A percentile compares a stretch with the other conserved stretches of the same genome.
phyloP scores from a whole-genome alignment of 1,140 invertebrate genomes.

The Drosophila ambigua region DNA sequence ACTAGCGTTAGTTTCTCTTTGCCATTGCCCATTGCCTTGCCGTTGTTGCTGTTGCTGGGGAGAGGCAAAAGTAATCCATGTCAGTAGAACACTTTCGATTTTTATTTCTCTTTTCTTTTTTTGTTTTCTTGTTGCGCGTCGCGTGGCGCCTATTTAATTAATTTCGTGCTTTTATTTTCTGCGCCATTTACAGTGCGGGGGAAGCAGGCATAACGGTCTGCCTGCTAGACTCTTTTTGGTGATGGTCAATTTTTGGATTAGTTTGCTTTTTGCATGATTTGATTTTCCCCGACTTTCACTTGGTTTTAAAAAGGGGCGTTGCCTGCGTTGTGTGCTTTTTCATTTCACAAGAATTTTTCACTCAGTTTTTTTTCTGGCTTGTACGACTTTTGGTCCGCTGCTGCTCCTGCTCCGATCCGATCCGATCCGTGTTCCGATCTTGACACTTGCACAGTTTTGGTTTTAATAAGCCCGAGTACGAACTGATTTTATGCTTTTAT shows the following conservation, averaged over 20 bases:
- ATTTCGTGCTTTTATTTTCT: conserved; percentile 21
- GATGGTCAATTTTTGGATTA: conserved; percentile 27
- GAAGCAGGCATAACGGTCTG: no score
- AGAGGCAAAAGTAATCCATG: conserved; percentile 77
- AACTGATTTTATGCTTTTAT: conserved; percentile 83
- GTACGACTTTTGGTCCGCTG: background rate
- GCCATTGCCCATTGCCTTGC: background rate
- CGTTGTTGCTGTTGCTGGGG: conserved; percentile 36
- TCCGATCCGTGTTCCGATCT: conserved; percentile 52
- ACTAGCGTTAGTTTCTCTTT: conserved; percentile 68
- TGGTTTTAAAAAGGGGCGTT: conserved; percentile 23
- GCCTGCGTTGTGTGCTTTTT: conserved; percentile 7
- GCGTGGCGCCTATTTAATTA: conserved; percentile 38
- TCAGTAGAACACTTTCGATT: conserved; percentile 84
- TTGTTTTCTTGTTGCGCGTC: conserved; percentile 48
- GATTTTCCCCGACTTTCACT: conserved; percentile 56
- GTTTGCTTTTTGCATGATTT: conserved; percentile 22
- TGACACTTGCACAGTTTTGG: conserved; percentile 79
- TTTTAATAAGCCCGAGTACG: conserved; percentile 83
- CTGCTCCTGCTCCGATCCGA: conserved; percentile 4
- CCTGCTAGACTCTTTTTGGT: conserved; percentile 16
- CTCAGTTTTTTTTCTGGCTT: conserved; percentile 4
- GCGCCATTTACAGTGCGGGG: no score
- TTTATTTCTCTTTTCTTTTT: conserved; percentile 52
- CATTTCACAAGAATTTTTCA: conserved; percentile 37